Percentiles rank a stretch among this genome's conserved stretches.
These are phyloP conservation scores for Oasisia sp. DNA, from an alignment of 2,888 invertebrate genomes.

Conservation along the genomic window DNA sequence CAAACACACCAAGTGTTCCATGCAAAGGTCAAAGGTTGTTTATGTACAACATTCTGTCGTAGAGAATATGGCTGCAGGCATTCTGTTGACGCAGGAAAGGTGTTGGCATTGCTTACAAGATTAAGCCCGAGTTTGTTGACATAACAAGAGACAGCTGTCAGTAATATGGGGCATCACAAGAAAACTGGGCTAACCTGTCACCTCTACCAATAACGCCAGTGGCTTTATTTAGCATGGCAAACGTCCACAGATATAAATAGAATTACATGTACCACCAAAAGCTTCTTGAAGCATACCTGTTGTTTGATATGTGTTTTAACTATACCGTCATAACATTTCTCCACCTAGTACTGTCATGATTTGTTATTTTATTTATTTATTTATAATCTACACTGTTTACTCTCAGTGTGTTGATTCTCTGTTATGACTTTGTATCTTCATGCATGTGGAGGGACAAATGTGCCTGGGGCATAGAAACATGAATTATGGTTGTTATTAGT, in stretches of 20 bases:
- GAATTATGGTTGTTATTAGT: neutral
- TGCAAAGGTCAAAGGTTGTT: neutral
- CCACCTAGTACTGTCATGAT: neutral
- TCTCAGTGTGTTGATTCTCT: neutral
- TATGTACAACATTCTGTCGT: neutral
- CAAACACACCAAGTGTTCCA: neutral
- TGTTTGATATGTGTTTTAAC: too few species aligned
- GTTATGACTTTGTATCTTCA: neutral
- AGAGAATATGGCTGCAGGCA: neutral
- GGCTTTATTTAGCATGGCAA: neutral
- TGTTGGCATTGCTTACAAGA: neutral
- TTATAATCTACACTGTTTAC: too few species aligned
- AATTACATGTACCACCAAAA: neutral
- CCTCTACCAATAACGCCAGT: neutral
- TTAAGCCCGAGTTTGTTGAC: slow-evolving; percentile 5
- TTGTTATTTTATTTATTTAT: neutral
- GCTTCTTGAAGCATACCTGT: neutral
- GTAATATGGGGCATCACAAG: neutral
- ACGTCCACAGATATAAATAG: neutral
- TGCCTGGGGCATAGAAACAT: neutral
- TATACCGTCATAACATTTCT: neutral
- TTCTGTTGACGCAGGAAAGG: neutral
- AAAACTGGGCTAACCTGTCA: neutral
- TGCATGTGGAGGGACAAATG: neutral
- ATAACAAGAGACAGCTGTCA: neutral